phyloP scores from a whole-genome alignment of 1,140 invertebrate species.

The Octopus bimaculoides region DNA sequence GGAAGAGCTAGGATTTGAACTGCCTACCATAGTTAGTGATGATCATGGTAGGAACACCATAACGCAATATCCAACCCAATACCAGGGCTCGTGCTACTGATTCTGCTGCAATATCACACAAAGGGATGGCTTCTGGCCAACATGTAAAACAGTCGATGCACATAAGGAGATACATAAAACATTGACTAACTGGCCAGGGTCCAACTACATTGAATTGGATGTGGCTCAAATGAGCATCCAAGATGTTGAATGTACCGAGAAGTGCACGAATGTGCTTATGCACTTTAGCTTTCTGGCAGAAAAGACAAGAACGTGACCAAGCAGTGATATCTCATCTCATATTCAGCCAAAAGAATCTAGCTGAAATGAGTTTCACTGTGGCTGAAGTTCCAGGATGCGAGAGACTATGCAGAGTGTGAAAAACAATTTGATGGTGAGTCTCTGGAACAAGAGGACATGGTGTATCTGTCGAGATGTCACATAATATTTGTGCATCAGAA shows the following conservation, averaged over 20 bases:
- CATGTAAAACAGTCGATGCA: not conserved
- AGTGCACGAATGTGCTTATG: not conserved
- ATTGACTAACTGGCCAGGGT: not conserved
- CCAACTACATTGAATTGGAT: not conserved
- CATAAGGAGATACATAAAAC: not conserved
- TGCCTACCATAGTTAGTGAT: not conserved
- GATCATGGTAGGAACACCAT: not conserved
- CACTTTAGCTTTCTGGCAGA: not conserved
- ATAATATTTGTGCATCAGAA: no score
- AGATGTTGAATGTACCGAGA: not conserved
- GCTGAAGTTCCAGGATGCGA: not conserved
- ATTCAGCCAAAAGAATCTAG: not conserved
- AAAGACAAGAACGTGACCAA: not conserved
- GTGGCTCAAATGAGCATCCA: not conserved
- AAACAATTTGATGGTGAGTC: no score
- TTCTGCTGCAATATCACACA: not conserved
- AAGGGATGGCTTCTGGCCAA: not conserved
- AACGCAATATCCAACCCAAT: not conserved
- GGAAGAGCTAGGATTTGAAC: not conserved
- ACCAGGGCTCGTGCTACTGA: not conserved
- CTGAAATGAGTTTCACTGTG: slow-evolving; percentile 2
- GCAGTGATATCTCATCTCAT: not conserved
- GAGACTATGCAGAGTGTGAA: no score
- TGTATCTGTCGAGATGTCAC: no score
- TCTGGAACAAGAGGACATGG: no score